Percentiles rank a stretch among this genome's conserved stretches.
Conservation (phyloP, 2,113 vertebrate species). For the Heterocephalus glaber region DNA sequence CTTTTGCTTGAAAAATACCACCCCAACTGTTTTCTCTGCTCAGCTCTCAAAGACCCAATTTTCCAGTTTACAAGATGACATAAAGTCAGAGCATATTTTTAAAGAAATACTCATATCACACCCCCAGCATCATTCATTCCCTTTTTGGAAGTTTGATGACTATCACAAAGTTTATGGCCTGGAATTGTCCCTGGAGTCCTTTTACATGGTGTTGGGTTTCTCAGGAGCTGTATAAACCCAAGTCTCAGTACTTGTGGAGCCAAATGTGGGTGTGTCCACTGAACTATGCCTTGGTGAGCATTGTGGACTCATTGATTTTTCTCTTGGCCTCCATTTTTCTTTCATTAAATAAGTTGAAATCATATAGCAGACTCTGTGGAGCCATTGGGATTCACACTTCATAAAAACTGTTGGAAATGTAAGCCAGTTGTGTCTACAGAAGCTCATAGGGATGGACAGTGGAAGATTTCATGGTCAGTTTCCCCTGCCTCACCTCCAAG, state of each 20-base stretch:
- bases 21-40: background rate
- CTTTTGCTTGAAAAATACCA: background rate
- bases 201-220: background rate
- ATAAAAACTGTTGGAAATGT: constrained; percentile 26
- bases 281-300: background rate
- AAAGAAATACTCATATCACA: background rate
- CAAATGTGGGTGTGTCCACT: background rate
- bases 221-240: background rate
- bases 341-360: background rate
- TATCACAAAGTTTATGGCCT: background rate
- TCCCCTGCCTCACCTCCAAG: no score
- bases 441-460: background rate
- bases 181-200: rapidly evolving
- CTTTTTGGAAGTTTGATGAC: background rate
- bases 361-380: background rate
- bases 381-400: background rate
- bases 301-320: background rate
- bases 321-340: background rate
- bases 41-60: background rate
- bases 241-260: background rate
- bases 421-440: background rate
- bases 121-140: background rate
- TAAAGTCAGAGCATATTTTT: background rate
- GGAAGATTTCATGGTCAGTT: background rate
- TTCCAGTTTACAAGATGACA: background rate